Evolutionary conservation across 2,888 invertebrate species (phyloP).

Genomic region (Leuctra nigra): DNA sequence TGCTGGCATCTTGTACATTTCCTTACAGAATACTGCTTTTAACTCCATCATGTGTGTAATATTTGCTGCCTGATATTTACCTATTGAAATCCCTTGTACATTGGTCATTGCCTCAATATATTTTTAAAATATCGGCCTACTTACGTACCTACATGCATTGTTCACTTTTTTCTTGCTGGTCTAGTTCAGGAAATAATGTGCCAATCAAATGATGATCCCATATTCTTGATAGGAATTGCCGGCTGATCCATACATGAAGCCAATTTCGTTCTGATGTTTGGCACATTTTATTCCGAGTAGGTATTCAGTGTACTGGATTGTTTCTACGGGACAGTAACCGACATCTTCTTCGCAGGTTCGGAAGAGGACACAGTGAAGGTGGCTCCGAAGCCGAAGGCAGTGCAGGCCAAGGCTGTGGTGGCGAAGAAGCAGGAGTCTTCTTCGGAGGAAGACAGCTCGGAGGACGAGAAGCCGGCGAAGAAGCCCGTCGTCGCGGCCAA

Average conservation of each 20-base stretch:
- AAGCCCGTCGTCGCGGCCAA: not conserved
- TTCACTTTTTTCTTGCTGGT: too few species aligned
- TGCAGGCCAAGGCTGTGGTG: not conserved
- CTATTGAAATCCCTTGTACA: too few species aligned
- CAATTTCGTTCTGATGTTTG: constrained; percentile 15
- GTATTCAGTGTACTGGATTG: too few species aligned
- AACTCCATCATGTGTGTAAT: too few species aligned
- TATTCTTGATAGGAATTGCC: constrained; percentile 23
- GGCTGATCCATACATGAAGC: constrained; percentile 24
- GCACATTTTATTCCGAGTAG: not conserved
- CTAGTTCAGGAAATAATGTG: too few species aligned
- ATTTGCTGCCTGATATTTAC: too few species aligned
- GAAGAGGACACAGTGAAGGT: not conserved
- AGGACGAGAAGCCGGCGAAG: constrained; percentile 31
- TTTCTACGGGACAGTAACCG: too few species aligned
- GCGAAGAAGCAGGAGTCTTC: not conserved
- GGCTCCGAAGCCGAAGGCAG: not conserved
- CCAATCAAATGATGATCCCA: constrained; percentile 15
- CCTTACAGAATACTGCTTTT: too few species aligned
- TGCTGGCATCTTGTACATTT: too few species aligned
- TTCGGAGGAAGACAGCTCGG: constrained; percentile 8
- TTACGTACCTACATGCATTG: too few species aligned
- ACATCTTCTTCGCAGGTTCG: not conserved
- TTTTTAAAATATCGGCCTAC: too few species aligned
- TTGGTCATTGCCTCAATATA: too few species aligned